These are phyloP conservation scores for Prunella strophiata DNA, from an alignment of 2,797 vertebrate genomes.

Conservation along the genomic window DNA sequence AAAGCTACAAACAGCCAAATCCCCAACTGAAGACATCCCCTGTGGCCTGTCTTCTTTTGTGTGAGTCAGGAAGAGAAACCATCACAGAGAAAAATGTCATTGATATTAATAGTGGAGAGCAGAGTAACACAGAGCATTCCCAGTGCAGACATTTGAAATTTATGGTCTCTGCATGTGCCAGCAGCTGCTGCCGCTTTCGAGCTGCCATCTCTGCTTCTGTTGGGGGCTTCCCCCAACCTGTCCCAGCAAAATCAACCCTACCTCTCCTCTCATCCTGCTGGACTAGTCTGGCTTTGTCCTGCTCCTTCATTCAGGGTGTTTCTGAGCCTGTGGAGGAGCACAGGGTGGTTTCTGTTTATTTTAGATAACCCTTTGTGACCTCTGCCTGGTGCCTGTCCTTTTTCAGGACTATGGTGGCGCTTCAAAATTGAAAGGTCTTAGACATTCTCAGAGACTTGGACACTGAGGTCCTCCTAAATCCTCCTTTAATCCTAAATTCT, in stretches of 20 bases:
- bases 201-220: not conserved
- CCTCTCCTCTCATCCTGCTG: not conserved
- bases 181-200: not conserved
- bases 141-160: constrained; percentile 6
- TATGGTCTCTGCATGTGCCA: not conserved
- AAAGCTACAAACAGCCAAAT: not conserved
- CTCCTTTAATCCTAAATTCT: not conserved
- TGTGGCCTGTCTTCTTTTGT: constrained; percentile 42
- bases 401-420: not conserved
- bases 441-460: not conserved
- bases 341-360: not conserved
- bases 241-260: not conserved
- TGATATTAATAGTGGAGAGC: constrained; percentile 21
- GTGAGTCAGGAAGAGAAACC: not conserved
- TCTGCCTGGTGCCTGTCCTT: not conserved
- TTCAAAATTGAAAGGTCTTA: not conserved
- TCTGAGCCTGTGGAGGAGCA: not conserved
- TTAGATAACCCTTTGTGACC: not conserved
- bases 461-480: not conserved
- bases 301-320: not conserved
- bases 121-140: constrained; percentile 24
- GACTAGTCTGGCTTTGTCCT: not conserved
- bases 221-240: not conserved
- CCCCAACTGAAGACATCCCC: not conserved
- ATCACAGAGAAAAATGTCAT: not conserved